Conservation (phyloP, 2,113 vertebrate genomes). For the Xyrauchen texanus region DNA sequence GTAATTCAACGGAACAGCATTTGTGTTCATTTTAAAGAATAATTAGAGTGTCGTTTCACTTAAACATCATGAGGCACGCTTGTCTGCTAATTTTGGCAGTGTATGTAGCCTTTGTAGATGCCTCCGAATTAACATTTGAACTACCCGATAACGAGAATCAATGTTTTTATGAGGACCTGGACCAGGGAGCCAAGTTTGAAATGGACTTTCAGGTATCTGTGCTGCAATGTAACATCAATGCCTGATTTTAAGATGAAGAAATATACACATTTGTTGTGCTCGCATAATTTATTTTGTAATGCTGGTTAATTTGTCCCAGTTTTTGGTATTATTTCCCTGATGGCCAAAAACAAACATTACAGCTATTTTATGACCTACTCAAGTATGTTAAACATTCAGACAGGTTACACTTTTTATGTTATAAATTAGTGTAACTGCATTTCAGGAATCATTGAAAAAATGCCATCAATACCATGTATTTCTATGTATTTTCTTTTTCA, state of each 20-base stretch:
- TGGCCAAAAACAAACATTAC: too few species aligned
- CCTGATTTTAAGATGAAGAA: background rate
- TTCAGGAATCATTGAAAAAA: too few species aligned
- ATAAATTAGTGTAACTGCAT: too few species aligned
- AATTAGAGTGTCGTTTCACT: background rate
- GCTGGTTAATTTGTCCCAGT: background rate
- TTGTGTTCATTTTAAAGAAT: conserved; percentile 1
- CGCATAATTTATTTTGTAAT: too few species aligned
- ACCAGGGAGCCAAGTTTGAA: conserved; percentile 69
- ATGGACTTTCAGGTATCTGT: conserved; percentile 75
- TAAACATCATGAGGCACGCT: conserved; percentile 37
- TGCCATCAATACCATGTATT: too few species aligned
- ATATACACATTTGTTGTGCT: too few species aligned
- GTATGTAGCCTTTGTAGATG: conserved; percentile 50
- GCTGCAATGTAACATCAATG: background rate
- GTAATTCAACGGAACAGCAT: background rate
- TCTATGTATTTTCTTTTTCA: background rate
- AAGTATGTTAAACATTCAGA: background rate
- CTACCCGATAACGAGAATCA: conserved; percentile 76
- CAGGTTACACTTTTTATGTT: too few species aligned
- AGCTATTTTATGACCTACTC: background rate
- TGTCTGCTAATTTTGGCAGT: conserved; percentile 54
- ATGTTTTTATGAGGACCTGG: conserved; percentile 78
- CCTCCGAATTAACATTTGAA: conserved; percentile 75
- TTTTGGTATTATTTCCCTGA: background rate